phyloP scores from a whole-genome alignment of 2,888 invertebrate species.

The Eupithecia inturbata region DNA sequence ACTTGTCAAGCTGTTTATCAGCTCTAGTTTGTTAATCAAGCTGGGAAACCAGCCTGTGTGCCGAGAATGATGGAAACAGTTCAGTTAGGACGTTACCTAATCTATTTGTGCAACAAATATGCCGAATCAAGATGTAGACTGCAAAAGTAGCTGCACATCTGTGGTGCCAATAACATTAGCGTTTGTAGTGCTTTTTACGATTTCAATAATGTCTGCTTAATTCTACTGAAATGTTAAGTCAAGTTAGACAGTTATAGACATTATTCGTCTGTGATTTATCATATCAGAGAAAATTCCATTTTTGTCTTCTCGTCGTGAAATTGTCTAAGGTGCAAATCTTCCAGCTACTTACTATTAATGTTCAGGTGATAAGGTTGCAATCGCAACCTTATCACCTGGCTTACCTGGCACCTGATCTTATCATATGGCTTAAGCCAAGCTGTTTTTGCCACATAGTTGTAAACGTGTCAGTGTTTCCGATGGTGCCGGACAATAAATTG shows the following conservation, averaged over 20 bases:
- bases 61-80: constrained; percentile 4
- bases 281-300: background rate
- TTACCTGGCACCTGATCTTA: too few relatives aligned
- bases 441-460: background rate
- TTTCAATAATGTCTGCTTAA: background rate
- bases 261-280: background rate
- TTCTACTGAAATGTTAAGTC: background rate
- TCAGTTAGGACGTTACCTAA: constrained; percentile 19
- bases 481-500: constrained; percentile 27
- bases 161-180: background rate
- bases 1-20: background rate
- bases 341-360: background rate
- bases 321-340: background rate
- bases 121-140: constrained; percentile 21
- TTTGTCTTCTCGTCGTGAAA: background rate
- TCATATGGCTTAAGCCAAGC: too few relatives aligned
- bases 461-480: background rate
- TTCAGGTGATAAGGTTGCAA: background rate
- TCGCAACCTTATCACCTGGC: too few relatives aligned
- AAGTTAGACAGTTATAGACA: background rate
- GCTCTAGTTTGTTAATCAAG: background rate
- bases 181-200: background rate
- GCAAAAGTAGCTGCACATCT: background rate
- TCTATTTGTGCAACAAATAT: constrained; percentile 30
- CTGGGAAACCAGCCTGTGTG: background rate